phyloP scores from a whole-genome alignment of 1,140 invertebrate species.

The Oncopodura yosiiana region DNA sequence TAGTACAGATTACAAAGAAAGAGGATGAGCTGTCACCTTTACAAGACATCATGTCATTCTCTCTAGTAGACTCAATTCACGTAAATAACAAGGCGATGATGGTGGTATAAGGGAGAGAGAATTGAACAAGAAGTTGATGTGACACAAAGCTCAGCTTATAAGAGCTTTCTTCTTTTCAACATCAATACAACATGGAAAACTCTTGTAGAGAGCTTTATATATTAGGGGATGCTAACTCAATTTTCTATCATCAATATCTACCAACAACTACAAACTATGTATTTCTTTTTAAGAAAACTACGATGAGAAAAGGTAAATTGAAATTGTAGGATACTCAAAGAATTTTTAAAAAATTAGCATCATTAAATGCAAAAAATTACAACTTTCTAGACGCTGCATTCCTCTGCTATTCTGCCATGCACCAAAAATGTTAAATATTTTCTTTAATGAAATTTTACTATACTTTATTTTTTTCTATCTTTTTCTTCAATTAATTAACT shows the following conservation, averaged over 20 bases:
- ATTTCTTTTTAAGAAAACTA: no score
- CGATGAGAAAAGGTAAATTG: no score
- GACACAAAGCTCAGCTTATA: not conserved
- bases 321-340: not conserved
- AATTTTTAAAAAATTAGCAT: not conserved
- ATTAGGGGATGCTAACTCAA: conserved; percentile 21
- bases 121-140: not conserved
- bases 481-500: no score
- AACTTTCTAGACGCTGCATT: not conserved
- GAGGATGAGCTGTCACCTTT: conserved; percentile 7
- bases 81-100: not conserved
- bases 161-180: not conserved
- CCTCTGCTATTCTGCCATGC: not conserved
- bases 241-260: conserved; percentile 16
- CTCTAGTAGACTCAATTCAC: not conserved
- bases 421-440: no score
- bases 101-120: not conserved
- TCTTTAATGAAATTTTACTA: no score
- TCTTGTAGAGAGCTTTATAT: conserved; percentile 13
- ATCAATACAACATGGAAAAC: not conserved
- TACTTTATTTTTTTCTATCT: no score
- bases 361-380: not conserved
- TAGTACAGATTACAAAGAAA: no score
- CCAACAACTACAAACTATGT: no score
- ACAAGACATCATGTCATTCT: not conserved